A percentile compares a stretch with the other conserved stretches of the same genome.
These are phyloP conservation scores for Phortica variegata DNA, from an alignment of 1,140 invertebrate species.

Conservation along the genomic window DNA sequence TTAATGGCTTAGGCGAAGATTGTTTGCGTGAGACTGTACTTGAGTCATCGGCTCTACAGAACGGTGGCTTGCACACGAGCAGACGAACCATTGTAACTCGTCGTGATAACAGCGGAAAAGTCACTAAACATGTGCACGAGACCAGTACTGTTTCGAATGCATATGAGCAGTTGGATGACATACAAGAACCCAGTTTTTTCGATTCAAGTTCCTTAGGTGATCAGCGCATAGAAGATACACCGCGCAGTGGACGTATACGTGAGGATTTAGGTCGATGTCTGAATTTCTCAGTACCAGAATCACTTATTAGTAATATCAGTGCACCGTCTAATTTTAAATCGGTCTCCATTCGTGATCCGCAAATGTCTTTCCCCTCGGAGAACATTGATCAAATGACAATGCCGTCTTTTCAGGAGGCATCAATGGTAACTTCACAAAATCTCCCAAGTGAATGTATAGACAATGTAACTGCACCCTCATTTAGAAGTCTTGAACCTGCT, in stretches of 20 bases:
- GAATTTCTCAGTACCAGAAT: conserved; percentile 7
- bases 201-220: conserved; percentile 1
- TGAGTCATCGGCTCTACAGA: background rate
- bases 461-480: conserved; percentile 1
- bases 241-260: background rate
- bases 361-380: conserved; percentile 6
- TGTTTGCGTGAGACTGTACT: background rate
- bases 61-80: conserved; percentile 3
- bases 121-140: conserved; percentile 22
- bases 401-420: conserved; percentile 14
- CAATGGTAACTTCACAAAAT: background rate
- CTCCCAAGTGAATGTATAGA: conserved; percentile 5
- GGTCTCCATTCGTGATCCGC: too few relatives aligned
- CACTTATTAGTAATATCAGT: too few relatives aligned
- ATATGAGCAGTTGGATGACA: background rate
- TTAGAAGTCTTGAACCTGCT: background rate
- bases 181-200: conserved; percentile 2
- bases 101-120: conserved; percentile 22
- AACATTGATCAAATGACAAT: conserved; percentile 22
- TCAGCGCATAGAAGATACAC: conserved; percentile 1
- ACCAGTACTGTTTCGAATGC: conserved; percentile 20
- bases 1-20: background rate
- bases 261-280: conserved; percentile 7
- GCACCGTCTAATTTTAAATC: too few relatives aligned
- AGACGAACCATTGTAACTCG: conserved; percentile 10